Percentiles rank a stretch among this genome's conserved stretches.
These are phyloP conservation scores for Hozukius guyotensis DNA, from an alignment of 2,797 vertebrate species.

Conservation along the genomic window DNA sequence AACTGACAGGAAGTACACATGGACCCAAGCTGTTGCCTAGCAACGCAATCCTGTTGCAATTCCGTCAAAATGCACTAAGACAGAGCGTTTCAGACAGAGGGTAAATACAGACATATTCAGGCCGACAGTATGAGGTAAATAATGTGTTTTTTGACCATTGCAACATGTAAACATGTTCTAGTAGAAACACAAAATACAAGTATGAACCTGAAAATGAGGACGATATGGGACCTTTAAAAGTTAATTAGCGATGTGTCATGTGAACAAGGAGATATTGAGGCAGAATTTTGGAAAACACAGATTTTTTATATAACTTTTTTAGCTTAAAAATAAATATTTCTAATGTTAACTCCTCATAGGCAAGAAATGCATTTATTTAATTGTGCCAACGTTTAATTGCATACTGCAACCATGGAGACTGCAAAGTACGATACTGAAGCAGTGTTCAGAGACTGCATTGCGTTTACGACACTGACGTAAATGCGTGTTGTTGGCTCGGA, in stretches of 20 bases:
- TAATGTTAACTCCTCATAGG: neutral
- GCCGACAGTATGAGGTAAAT: too few relatives aligned
- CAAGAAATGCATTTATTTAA: neutral
- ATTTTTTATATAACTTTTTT: neutral
- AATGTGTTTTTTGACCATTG: too few relatives aligned
- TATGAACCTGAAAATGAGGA: too few relatives aligned
- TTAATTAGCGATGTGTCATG: neutral
- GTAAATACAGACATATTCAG: too few relatives aligned
- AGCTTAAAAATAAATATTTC: neutral
- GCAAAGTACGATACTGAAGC: neutral
- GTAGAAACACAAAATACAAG: too few relatives aligned
- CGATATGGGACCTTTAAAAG: too few relatives aligned
- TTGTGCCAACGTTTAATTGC: neutral
- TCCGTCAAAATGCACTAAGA: rapidly evolving
- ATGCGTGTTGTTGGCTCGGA: neutral
- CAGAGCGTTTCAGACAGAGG: too few relatives aligned
- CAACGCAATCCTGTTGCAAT: too few relatives aligned
- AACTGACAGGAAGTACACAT: too few relatives aligned
- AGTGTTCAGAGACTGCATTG: neutral
- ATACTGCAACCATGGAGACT: neutral
- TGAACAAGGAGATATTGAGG: rapidly evolving
- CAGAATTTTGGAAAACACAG: neutral
- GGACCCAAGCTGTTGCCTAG: rapidly evolving
- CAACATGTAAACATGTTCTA: too few relatives aligned
- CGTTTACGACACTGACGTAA: neutral